These are phyloP conservation scores for Molothrus ater DNA, from an alignment of 2,797 vertebrate species.

Conservation along the genomic window DNA sequence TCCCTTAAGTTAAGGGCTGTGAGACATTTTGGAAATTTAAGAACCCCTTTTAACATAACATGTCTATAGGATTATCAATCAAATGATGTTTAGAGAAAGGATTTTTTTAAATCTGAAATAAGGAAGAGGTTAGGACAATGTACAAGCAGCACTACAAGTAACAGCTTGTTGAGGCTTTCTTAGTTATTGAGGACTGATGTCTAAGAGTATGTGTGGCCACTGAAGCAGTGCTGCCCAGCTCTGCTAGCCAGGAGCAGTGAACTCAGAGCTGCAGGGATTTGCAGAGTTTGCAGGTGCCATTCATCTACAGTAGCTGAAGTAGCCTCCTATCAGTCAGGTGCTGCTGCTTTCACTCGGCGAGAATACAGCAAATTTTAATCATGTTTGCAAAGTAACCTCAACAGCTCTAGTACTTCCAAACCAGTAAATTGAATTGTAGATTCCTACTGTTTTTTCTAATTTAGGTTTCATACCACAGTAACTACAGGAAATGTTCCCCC, in stretches of 20 bases:
- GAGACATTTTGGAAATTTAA: neutral
- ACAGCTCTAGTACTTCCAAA: neutral
- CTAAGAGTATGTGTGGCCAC: accelerated
- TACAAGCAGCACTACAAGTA: neutral
- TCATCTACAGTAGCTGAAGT: neutral
- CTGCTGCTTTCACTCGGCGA: neutral
- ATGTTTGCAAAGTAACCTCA: neutral
- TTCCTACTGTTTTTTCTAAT: neutral
- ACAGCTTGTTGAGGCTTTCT: neutral
- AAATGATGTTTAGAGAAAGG: neutral
- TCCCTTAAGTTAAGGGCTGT: neutral
- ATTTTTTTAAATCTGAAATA: neutral
- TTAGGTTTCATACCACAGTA: neutral
- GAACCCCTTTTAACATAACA: neutral
- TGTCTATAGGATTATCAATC: neutral
- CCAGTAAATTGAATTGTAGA: neutral
- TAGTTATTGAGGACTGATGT: neutral
- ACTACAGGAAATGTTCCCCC: neutral
- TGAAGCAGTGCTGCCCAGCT: neutral
- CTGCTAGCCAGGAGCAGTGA: neutral
- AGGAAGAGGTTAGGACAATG: neutral
- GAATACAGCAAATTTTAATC: neutral
- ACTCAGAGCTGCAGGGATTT: neutral
- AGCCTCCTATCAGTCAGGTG: neutral
- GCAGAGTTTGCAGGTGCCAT: neutral